Base-by-base conservation (phyloP, 2,888 invertebrate genomes). In the Teleiodes luculella region DNA sequence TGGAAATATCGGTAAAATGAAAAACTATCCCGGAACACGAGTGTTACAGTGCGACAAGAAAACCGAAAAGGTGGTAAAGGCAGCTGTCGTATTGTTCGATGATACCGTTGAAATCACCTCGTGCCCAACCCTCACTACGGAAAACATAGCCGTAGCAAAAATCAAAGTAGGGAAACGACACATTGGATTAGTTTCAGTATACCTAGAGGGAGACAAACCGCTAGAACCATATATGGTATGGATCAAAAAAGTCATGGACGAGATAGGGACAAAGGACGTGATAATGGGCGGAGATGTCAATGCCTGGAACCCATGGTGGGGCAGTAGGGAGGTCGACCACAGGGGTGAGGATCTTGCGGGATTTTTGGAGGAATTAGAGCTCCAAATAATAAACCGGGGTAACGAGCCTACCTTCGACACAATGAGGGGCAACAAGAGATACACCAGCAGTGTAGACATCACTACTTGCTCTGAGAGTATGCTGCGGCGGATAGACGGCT, bases 271-370 rank as follows among this genome's bases (percentile, higher is more conserved):
- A n/a, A n/a, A n/a, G n/a, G n/a, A n/a, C n/a, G n/a, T 51, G 6
- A 0, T 64, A 0, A 8, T 60, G 0, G 60, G 58, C 18, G 61
- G 43, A 8, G 43, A 43, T 24, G 18, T 24, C 2, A 43, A 43
- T 20, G 43, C 43, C 1, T 5, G 11, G 58, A 55, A 45, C 20
- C 6, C 37, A 2, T 61, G 58, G 59, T 66, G 61, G 66, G 58
- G 61, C 0, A 59, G 62, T 50, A n/a, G 3, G 8, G 35, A 1
- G 11, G 16, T 10, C 0, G 60, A 65, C 41, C 10, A 48, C 1
- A 55, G 60, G 18, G 64, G 64, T n/a, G 4, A 57, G 54, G 11
- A 52, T 47, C 0, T 3, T 59, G 14, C 6, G 8, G 53, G 53
- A 0, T 0, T 41, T 3, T 18, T 60, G 1, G 53, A 51, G 0